Percentiles rank a stretch among this genome's conserved stretches.
phyloP scores from a whole-genome alignment of 2,888 invertebrate species.

The Agriopis aurantiaria region DNA sequence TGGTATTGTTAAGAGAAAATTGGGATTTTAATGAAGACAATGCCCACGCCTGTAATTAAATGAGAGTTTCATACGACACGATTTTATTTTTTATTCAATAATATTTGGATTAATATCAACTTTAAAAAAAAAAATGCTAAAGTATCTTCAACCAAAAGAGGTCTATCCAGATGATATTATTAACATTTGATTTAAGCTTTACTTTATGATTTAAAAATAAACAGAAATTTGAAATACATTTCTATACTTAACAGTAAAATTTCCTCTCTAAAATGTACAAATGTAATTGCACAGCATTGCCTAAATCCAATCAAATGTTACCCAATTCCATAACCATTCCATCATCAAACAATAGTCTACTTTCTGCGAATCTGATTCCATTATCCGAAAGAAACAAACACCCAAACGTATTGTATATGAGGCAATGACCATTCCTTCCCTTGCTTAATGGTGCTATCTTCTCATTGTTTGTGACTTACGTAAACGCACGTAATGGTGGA shows the following conservation, averaged over 20 bases:
- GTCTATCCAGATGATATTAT: no score
- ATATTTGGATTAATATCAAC: conserved; percentile 4
- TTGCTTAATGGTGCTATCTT: conserved; percentile 74
- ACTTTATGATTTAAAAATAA: no score
- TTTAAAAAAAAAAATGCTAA: no score
- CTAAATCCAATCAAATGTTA: conserved; percentile 34
- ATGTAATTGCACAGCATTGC: neutral
- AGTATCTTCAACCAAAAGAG: neutral
- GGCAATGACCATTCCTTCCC: conserved; percentile 80
- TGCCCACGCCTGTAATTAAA: conserved; percentile 40
- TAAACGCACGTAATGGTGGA: conserved; percentile 77
- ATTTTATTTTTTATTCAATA: conserved; percentile 18
- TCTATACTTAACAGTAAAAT: no score
- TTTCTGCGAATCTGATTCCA: conserved; percentile 69
- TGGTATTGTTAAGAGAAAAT: conserved; percentile 70
- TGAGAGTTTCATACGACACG: conserved; percentile 34
- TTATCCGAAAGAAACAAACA: conserved; percentile 76
- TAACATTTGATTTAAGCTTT: no score
- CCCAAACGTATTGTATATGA: conserved; percentile 54
- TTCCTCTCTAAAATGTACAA: neutral
- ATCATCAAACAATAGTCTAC: conserved; percentile 64
- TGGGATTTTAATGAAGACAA: conserved; percentile 56
- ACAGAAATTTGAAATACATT: no score
- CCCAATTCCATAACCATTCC: conserved; percentile 29
- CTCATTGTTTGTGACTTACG: conserved; percentile 81